Percentiles rank a stretch among this genome's conserved stretches.
phyloP scores from a whole-genome alignment of 2,797 vertebrate genomes.

The Melanogrammus aeglefinus region DNA sequence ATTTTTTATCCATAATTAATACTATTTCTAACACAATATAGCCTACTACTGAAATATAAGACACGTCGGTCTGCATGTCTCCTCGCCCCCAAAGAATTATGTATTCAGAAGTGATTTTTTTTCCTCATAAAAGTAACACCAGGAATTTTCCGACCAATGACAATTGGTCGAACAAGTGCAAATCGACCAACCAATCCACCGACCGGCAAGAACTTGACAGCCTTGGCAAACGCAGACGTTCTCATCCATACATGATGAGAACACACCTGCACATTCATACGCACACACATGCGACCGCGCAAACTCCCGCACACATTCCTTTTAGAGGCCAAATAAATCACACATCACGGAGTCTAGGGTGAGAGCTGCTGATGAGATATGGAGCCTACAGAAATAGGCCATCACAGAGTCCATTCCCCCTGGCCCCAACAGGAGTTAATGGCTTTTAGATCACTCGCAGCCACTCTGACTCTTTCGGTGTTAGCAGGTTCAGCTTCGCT shows the following conservation, averaged over 20 bases:
- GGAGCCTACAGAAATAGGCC: constrained; percentile 72
- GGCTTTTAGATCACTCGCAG: constrained; percentile 63
- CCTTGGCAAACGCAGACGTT: background rate
- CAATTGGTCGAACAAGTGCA: background rate
- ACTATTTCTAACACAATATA: too few species aligned
- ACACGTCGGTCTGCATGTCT: too few species aligned
- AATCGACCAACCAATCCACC: constrained; percentile 17
- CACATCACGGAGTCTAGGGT: constrained; percentile 56
- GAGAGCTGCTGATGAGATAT: constrained; percentile 65
- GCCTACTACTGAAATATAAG: too few species aligned
- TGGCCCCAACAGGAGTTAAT: constrained; percentile 58
- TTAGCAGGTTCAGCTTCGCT: constrained; percentile 57
- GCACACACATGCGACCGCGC: background rate
- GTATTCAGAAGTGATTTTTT: too few species aligned
- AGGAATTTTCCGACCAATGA: too few species aligned
- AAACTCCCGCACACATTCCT: constrained; percentile 35
- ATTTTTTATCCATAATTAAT: too few species aligned
- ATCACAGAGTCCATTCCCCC: constrained; percentile 60
- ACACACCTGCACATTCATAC: constrained; percentile 15
- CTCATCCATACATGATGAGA: constrained; percentile 5
- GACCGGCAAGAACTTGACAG: too few species aligned
- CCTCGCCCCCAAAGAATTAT: too few species aligned
- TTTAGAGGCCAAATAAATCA: constrained; percentile 67
- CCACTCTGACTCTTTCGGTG: constrained; percentile 46
- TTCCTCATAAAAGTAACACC: too few species aligned